phyloP scores from a whole-genome alignment of 2,797 vertebrate species.

The Sebastes diploproa region DNA sequence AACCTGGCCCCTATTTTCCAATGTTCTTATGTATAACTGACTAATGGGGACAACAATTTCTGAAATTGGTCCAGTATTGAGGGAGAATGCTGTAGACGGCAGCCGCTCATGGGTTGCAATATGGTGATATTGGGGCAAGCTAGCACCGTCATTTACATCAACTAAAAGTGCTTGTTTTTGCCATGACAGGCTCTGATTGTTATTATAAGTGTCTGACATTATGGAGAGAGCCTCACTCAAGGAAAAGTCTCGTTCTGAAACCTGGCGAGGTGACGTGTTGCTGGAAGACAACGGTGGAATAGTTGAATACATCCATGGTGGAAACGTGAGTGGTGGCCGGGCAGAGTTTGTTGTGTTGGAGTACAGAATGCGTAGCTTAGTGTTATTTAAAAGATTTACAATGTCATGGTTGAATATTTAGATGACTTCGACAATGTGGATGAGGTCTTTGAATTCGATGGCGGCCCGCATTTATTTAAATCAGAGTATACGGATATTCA shows the following conservation, averaged over 20 bases:
- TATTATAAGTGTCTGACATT: neutral
- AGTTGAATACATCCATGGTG: neutral
- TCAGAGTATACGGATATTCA: too few relatives aligned
- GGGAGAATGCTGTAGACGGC: neutral
- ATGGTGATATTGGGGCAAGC: neutral
- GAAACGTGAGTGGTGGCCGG: neutral
- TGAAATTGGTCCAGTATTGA: too few relatives aligned
- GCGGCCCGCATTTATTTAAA: too few relatives aligned
- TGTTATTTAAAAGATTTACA: too few relatives aligned
- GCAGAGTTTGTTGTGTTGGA: neutral
- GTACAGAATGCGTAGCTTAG: neutral
- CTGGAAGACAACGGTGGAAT: neutral
- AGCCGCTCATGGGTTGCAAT: neutral
- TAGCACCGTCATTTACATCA: neutral
- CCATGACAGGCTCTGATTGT: neutral
- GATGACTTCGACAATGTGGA: too few relatives aligned
- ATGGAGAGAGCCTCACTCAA: accelerated
- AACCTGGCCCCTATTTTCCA: neutral
- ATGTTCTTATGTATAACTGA: neutral
- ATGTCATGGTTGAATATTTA: too few relatives aligned
- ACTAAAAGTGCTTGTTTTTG: neutral
- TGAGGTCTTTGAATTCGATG: too few relatives aligned
- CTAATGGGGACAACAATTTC: accelerated
- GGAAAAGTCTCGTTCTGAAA: neutral
- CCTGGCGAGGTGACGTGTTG: neutral